Conservation (phyloP, 2,888 invertebrate species). For the Harmothoe impar region DNA sequence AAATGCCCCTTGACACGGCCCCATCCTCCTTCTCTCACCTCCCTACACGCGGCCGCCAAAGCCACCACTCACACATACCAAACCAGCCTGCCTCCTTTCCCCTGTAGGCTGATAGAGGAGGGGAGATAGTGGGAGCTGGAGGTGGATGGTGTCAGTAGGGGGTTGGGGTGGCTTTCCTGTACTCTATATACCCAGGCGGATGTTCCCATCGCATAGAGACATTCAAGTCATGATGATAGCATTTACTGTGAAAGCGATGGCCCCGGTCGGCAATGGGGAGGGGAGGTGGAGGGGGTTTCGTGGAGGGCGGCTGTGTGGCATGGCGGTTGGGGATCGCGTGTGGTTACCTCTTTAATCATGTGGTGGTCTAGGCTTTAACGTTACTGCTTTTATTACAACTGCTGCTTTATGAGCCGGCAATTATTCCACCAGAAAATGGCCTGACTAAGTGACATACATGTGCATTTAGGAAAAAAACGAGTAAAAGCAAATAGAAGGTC, state of each 20-base stretch:
- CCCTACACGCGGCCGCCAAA: not conserved
- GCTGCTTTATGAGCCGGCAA: not conserved
- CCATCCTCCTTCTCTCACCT: no score
- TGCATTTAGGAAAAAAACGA: not conserved
- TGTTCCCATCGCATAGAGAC: conserved; percentile 4
- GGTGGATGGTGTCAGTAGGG: no score
- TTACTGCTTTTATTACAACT: not conserved
- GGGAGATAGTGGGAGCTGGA: no score
- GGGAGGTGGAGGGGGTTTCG: no score
- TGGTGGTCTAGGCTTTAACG: not conserved
- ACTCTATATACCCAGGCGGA: not conserved
- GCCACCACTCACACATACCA: not conserved
- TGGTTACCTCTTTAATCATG: not conserved
- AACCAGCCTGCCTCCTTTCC: not conserved
- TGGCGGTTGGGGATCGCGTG: conserved; percentile 7
- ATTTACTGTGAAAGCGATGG: conserved; percentile 21
- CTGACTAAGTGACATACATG: conserved; percentile 3
- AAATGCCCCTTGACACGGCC: not conserved
- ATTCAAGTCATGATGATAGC: conserved; percentile 14
- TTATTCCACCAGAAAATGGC: conserved; percentile 21
- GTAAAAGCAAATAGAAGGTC: no score
- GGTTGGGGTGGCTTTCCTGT: no score
- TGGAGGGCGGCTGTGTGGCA: not conserved
- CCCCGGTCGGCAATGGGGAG: not conserved
- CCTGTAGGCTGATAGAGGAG: not conserved